Conservation (phyloP, 2,113 vertebrate genomes). For the Synodontis membranacea region DNA sequence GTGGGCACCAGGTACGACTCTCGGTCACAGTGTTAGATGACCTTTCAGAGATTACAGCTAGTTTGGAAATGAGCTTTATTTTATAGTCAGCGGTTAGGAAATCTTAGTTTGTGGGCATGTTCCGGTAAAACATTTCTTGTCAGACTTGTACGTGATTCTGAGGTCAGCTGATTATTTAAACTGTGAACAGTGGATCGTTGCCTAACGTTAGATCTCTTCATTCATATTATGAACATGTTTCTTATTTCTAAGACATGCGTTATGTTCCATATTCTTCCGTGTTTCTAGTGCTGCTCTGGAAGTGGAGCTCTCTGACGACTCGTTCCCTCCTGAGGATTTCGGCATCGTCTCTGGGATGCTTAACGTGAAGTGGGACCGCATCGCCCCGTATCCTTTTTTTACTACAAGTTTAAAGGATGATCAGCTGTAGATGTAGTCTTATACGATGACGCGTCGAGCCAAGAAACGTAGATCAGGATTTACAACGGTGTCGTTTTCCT, state of each 20-base stretch:
- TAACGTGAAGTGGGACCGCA: conserved; percentile 95
- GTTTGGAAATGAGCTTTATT: not conserved
- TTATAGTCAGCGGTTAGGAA: too few species aligned
- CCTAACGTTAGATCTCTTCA: not conserved
- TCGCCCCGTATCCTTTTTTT: conserved; percentile 91
- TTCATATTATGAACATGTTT: not conserved
- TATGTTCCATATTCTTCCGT: not conserved
- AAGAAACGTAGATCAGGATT: too few species aligned
- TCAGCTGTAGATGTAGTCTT: not conserved
- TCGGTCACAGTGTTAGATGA: not conserved
- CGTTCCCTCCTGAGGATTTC: conserved; percentile 93
- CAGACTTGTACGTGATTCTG: not conserved
- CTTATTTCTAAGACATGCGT: not conserved
- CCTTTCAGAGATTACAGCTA: not conserved
- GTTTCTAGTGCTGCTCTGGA: conserved; percentile 85
- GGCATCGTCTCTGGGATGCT: conserved; percentile 96
- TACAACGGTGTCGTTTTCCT: too few species aligned
- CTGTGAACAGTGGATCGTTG: not conserved
- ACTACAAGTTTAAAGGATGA: not conserved
- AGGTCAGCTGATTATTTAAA: not conserved
- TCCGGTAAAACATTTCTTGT: not conserved
- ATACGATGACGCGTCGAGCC: too few species aligned
- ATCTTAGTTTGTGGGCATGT: not conserved
- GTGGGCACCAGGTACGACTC: conserved; percentile 87
- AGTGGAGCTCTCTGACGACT: conserved; percentile 93